Base-by-base conservation (phyloP, 2,113 vertebrate species). In the Callaeas wilsoni region DNA sequence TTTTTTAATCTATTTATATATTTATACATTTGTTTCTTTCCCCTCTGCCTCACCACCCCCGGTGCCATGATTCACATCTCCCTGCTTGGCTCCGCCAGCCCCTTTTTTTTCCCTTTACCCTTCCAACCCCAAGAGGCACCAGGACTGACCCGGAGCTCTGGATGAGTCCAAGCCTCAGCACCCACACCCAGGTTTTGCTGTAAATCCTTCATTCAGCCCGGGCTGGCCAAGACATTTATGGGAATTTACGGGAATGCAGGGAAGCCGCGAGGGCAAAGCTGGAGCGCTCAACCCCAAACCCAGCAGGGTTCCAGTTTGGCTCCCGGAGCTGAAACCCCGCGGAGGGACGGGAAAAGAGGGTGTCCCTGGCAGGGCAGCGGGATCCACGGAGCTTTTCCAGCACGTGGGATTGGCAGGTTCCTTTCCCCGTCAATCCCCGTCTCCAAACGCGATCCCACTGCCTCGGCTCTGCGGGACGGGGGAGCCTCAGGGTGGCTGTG, bases 391-490 rank as follows among this genome's bases (percentile, higher is more conserved):
- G 84, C 84, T 87, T 50, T 87, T 60, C 65, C 95, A 95, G 77
- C 30, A 0, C 0, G 4, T 8, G 69, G 76, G 41, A 4, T 22
- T 68, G 94, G 65, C 87, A 78, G 44, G 12, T 49, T 84, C 37
- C 57, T 89, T 5, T 13, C 69, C 41, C 44, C 59, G 1, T 12
- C 1, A 1, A 4, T n/a, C 64, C 46, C 1, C 0, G 0, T 14
- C 73, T 64, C 60, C 68, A 60, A 32, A 1, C 0, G 4, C 4
- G 79, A 74, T 62, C 42, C 60, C 5, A 2, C 44, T 42, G 23
- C 6, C 22, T 25, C 2, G 68, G 57, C 47, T 63, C 29, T 2
- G 2, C 0, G 3, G 42, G 62, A 5, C 0, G 4, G 65, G 37
- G 53, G 10, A 63, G 42, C 10, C 25, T 13, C 1, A 1, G 71